Percentiles rank a stretch among this genome's conserved stretches.
These are phyloP conservation scores for Parapsyche elsis DNA, from an alignment of 1,140 invertebrate species.

Conservation along the genomic window DNA sequence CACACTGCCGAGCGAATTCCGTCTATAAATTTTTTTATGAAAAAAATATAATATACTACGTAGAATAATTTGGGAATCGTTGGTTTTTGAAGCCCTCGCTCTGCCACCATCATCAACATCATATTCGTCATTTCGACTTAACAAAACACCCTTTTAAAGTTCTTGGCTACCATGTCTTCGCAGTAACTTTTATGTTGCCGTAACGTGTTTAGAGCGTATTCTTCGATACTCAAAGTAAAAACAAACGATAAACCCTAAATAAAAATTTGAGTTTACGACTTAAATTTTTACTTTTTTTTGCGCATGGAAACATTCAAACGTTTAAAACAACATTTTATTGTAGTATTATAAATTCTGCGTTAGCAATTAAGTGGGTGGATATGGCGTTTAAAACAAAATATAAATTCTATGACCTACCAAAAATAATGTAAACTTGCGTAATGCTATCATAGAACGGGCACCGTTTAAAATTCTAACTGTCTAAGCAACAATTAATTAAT, in stretches of 20 bases:
- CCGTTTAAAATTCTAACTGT: too few relatives aligned
- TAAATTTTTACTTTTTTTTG: neutral
- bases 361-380: too few relatives aligned
- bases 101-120: neutral
- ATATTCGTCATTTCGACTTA: slow-evolving; percentile 2
- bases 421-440: too few relatives aligned
- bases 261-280: neutral
- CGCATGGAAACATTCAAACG: neutral
- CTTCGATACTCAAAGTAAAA: neutral
- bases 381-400: too few relatives aligned
- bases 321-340: too few relatives aligned
- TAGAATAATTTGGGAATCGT: neutral
- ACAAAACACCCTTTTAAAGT: slow-evolving; percentile 1
- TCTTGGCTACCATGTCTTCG: neutral
- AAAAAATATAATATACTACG: neutral
- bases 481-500: too few relatives aligned
- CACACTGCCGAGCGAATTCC: neutral
- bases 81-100: neutral
- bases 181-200: slow-evolving; percentile 1
- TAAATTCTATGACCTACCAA: too few relatives aligned
- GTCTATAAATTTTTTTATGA: too few relatives aligned
- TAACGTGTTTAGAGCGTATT: slow-evolving; percentile 9
- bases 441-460: too few relatives aligned
- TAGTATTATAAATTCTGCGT: too few relatives aligned
- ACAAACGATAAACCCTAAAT: neutral